These are phyloP conservation scores for Centropus unirufus DNA, from an alignment of 2,113 vertebrate species.

Conservation along the genomic window DNA sequence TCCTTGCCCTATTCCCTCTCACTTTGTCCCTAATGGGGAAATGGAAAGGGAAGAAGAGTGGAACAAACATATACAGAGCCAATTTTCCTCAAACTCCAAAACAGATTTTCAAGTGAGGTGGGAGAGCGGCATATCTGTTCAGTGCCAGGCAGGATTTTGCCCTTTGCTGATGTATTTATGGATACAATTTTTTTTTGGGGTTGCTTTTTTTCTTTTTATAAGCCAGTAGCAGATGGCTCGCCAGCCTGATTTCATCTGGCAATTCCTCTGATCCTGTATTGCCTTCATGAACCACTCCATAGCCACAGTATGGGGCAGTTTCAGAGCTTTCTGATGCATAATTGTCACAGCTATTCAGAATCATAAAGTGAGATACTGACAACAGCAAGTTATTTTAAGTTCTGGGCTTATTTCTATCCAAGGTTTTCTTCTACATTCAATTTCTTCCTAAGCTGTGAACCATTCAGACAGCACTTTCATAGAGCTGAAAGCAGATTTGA, in stretches of 20 bases:
- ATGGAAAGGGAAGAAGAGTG: neutral
- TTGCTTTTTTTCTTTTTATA: neutral
- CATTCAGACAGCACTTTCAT: constrained; percentile 76
- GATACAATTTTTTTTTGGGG: neutral
- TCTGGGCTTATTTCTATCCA: constrained; percentile 76
- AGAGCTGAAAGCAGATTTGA: constrained; percentile 80
- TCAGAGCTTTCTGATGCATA: constrained; percentile 46
- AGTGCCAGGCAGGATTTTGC: neutral
- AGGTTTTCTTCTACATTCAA: constrained; percentile 76
- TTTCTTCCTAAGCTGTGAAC: constrained; percentile 75
- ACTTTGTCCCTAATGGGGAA: neutral
- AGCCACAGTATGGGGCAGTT: constrained; percentile 45
- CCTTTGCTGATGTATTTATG: neutral
- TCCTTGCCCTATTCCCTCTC: neutral
- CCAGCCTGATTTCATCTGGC: constrained; percentile 22
- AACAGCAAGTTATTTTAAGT: constrained; percentile 73
- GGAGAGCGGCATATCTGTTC: neutral
- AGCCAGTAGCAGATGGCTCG: constrained; percentile 35
- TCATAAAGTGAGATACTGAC: constrained; percentile 44
- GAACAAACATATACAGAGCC: neutral
- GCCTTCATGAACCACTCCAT: neutral
- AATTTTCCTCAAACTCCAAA: neutral
- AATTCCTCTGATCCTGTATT: neutral
- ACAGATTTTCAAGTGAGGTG: neutral
- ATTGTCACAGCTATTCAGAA: constrained; percentile 44